These are phyloP conservation scores for Murina feae DNA, from an alignment of 2,113 vertebrate species.

Conservation along the genomic window DNA sequence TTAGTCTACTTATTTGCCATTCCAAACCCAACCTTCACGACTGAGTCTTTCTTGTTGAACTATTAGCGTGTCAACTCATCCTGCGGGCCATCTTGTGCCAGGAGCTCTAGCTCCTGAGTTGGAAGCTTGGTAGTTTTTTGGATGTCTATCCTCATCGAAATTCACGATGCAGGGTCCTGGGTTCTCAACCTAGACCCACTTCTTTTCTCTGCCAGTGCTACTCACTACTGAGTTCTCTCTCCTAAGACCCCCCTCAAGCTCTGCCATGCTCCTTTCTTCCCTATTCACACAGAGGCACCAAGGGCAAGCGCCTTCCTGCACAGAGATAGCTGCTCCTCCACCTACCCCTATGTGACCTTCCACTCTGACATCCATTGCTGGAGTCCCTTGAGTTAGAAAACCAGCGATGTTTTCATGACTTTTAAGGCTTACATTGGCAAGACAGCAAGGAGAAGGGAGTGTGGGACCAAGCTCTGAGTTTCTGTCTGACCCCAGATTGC, in stretches of 20 bases:
- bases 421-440: constrained; percentile 61
- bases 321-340: not conserved
- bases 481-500: constrained; percentile 12
- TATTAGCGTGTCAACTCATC: not conserved
- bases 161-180: not conserved
- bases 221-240: not conserved
- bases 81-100: not conserved
- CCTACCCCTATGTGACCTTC: not conserved
- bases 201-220: not conserved
- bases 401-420: constrained; percentile 60
- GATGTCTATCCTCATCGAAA: not conserved
- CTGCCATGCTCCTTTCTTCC: not conserved
- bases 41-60: not conserved
- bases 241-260: not conserved
- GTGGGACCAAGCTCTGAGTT: not conserved
- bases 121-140: not conserved
- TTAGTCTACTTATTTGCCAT: not conserved
- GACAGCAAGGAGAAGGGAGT: not conserved
- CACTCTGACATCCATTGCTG: constrained; percentile 31
- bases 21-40: not conserved
- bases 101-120: not conserved
- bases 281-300: not conserved
- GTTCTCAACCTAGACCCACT: not conserved
- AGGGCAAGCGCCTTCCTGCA: not conserved
- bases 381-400: constrained; percentile 58